Conservation (phyloP, 2,888 invertebrate genomes). For the Neria commutata region DNA sequence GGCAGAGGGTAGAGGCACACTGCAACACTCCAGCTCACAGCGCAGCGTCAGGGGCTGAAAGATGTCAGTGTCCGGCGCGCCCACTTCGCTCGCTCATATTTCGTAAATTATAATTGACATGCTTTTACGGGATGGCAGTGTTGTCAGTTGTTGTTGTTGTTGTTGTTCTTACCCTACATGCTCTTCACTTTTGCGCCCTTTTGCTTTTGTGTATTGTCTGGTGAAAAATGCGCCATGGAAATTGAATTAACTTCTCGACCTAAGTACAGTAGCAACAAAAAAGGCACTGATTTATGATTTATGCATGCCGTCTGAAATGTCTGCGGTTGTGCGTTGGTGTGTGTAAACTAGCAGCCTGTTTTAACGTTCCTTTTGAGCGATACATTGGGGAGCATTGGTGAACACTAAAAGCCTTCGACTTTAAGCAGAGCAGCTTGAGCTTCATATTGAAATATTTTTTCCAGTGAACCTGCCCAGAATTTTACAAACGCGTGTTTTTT, state of each 20-base stretch:
- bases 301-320: neutral
- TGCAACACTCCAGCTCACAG: too few relatives aligned
- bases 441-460: too few relatives aligned
- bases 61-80: neutral
- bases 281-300: neutral
- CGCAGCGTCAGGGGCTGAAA: neutral
- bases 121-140: conserved; percentile 30
- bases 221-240: conserved; percentile 28
- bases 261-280: conserved; percentile 17
- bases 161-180: neutral
- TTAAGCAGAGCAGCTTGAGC: too few relatives aligned
- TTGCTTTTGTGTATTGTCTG: neutral
- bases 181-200: neutral
- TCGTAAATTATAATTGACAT: conserved; percentile 35
- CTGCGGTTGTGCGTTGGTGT: neutral
- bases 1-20: too few relatives aligned
- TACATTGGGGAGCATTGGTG: too few relatives aligned
- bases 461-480: too few relatives aligned
- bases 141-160: neutral
- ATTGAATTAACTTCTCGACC: conserved; percentile 36
- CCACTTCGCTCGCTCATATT: conserved; percentile 4
- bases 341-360: too few relatives aligned
- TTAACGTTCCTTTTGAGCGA: too few relatives aligned
- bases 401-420: too few relatives aligned
- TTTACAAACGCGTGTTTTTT: too few relatives aligned